phyloP scores from a whole-genome alignment of 2,113 vertebrate species.

The Nymphicus hollandicus region DNA sequence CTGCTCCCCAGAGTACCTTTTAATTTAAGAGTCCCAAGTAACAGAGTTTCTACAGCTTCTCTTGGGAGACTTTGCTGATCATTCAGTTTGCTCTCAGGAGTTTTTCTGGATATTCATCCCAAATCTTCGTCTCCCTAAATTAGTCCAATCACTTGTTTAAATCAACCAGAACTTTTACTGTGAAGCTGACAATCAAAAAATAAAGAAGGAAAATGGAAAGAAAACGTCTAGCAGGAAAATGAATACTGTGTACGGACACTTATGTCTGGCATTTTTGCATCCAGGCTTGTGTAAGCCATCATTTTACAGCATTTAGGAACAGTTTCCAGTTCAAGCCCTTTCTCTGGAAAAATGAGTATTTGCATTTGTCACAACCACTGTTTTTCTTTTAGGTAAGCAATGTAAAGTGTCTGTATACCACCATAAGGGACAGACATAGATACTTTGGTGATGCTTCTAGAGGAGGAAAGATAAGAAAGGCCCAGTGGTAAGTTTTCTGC shows the following conservation, averaged over 20 bases:
- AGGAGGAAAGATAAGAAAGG: background rate
- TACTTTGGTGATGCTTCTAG: background rate
- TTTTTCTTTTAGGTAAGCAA: background rate
- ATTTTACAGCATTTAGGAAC: background rate
- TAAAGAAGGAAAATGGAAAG: background rate
- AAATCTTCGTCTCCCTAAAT: background rate
- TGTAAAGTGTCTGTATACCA: background rate
- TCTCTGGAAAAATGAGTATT: background rate
- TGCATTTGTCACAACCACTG: background rate
- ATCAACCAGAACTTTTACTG: background rate
- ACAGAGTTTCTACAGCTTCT: background rate
- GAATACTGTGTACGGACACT: rapidly evolving
- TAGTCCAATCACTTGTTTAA: background rate
- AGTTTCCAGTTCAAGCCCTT: background rate
- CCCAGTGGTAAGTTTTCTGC: background rate
- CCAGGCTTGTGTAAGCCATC: background rate
- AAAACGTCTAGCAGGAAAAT: background rate
- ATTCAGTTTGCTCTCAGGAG: background rate
- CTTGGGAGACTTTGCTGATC: background rate
- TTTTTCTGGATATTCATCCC: background rate
- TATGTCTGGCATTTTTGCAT: background rate
- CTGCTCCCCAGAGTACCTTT: background rate
- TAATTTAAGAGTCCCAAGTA: constrained; percentile 1
- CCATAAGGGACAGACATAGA: background rate
- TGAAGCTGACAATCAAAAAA: background rate